Evolutionary conservation across 2,113 vertebrate genomes (phyloP).

Genomic region (Rutilus rutilus): DNA sequence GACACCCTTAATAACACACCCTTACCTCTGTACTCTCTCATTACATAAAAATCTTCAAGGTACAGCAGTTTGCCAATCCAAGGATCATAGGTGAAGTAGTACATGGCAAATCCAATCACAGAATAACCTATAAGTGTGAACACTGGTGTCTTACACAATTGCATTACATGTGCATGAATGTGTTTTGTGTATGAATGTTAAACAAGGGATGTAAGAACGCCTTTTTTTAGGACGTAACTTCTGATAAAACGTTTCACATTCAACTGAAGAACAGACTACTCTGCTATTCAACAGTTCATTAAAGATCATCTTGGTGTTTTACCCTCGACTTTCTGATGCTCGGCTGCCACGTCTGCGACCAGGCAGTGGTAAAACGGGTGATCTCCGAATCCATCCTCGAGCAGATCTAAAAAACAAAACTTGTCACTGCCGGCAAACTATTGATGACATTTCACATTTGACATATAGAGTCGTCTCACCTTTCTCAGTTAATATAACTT

Average conservation of each 20-base stretch:
- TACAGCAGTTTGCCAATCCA: conserved; percentile 97
- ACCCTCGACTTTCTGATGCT: conserved; percentile 81
- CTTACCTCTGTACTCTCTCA: conserved; percentile 90
- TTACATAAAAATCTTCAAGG: conserved; percentile 98
- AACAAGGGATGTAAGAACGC: neutral
- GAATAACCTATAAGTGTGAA: conserved; percentile 73
- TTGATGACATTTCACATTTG: neutral
- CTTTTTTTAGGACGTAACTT: too few relatives aligned
- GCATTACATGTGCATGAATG: neutral
- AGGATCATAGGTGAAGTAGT: conserved; percentile 98
- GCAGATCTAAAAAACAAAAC: conserved; percentile 78
- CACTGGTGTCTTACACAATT: neutral
- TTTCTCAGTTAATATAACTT: conserved; percentile 89
- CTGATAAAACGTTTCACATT: neutral
- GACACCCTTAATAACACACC: neutral
- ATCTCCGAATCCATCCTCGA: conserved; percentile 96
- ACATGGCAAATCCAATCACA: conserved; percentile 96
- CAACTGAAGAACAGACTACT: neutral
- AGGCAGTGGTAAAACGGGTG: conserved; percentile 96
- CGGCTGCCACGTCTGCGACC: conserved; percentile 87
- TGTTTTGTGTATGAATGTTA: neutral
- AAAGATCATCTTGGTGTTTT: conserved; percentile 41
- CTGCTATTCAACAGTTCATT: neutral
- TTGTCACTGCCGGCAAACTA: neutral
- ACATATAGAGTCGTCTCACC: conserved; percentile 59